Base-by-base conservation (phyloP, 2,113 vertebrate species). In the Xiphophorus hellerii region DNA sequence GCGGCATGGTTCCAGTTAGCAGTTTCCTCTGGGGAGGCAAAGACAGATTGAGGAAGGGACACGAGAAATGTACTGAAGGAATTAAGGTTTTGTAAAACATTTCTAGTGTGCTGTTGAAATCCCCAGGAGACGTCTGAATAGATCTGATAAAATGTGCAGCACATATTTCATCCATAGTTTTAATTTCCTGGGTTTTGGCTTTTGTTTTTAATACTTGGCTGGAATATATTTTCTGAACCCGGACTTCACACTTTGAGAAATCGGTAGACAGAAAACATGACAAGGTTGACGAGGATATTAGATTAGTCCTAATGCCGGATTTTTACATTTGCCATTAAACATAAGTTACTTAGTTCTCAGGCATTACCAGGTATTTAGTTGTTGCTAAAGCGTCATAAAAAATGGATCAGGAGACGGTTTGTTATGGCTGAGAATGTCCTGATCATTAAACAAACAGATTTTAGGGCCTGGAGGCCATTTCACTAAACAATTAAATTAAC, bases 1-100 rank as follows among this genome's bases (percentile, higher is more conserved):
- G 60, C 74, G 30, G n/a, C 6, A 37, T 73, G 77, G 73, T 35
- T 80, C 9, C 20, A 74, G 71, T 82, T 79, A 81, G 67, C 61
- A 22, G 22, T 12, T 61, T 71, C 73, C 72, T 79, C 60, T 30
- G 7, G 51, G 60, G 63, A 44, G 13, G 74, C 22, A 35, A 2
- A 28, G 30, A 39, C 48, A 20, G 31, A 25, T n/a, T 28, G 65
- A 37, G 5, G 14, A 39, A 62, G 27, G 54, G 28, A n/a, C 51
- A 35, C 1, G 0, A 35, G 8, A 12, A 9, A 65, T 65, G 31
- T 33, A 65, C 10, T 10, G 33, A 12, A 58, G 25, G 51, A 58
- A n/a, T n/a, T 58, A 58, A 58, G 51, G 51, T 58, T 58, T n/a
- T 58, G 51, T 58, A 58, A 58, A 58, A 58, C 51, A 58, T 58